Evolutionary conservation across 2,888 invertebrate genomes (phyloP).

Genomic region (Ypsolopha scabrella): DNA sequence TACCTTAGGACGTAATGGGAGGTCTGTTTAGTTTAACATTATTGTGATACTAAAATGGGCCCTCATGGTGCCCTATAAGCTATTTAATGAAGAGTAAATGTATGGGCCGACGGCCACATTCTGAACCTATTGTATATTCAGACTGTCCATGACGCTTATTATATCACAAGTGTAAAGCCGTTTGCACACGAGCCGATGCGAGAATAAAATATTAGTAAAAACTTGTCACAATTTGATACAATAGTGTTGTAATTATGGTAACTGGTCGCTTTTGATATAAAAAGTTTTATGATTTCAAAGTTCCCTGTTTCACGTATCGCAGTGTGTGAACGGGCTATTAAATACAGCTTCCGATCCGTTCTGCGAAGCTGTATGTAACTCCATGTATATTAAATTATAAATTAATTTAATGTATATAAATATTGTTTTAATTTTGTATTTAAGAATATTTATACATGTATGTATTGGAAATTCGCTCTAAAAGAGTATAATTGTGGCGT

Average conservation of each 20-base stretch:
- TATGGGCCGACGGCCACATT: slow-evolving; percentile 13
- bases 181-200: slow-evolving; percentile 1
- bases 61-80: slow-evolving; percentile 48
- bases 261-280: too few species aligned
- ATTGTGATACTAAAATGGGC: slow-evolving; percentile 63
- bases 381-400: slow-evolving; percentile 49
- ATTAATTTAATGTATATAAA: slow-evolving; percentile 61
- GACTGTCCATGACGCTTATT: not conserved
- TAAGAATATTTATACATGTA: slow-evolving; percentile 35
- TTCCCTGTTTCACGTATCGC: too few species aligned
- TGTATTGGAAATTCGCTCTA: slow-evolving; percentile 34
- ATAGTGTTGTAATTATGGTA: too few species aligned
- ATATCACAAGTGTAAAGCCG: not conserved
- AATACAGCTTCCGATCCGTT: too few species aligned
- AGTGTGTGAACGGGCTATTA: too few species aligned
- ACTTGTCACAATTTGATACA: too few species aligned
- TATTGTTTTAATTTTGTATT: slow-evolving; percentile 51
- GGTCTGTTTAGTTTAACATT: slow-evolving; percentile 54
- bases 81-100: slow-evolving; percentile 30
- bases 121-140: not conserved
- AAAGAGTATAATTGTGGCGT: slow-evolving; percentile 21
- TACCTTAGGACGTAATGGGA: slow-evolving; percentile 23
- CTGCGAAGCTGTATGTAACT: too few species aligned
- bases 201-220: too few species aligned
- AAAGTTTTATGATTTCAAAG: too few species aligned